phyloP scores from a whole-genome alignment of 2,888 invertebrate genomes.

The Watsonalla binaria region DNA sequence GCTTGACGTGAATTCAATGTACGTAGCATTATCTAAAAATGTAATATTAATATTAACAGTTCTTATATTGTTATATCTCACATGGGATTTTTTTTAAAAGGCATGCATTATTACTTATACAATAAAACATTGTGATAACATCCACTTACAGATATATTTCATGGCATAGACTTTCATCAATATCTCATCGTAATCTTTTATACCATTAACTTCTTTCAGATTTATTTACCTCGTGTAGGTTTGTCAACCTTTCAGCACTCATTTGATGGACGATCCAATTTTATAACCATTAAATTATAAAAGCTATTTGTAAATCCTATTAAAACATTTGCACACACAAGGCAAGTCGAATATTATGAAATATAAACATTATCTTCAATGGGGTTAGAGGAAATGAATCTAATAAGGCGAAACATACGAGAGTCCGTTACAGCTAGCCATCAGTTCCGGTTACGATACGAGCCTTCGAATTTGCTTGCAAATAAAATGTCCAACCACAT shows the following conservation, averaged over 20 bases:
- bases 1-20: slow-evolving; percentile 31
- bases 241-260: too few species aligned
- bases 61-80: slow-evolving; percentile 7
- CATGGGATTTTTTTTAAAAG: slow-evolving; percentile 1
- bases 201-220: too few species aligned
- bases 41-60: slow-evolving; percentile 16
- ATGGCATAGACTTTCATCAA: too few species aligned
- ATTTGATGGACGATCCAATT: too few species aligned
- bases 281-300: too few species aligned
- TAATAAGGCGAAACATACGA: slow-evolving; percentile 47
- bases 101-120: too few species aligned
- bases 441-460: slow-evolving; percentile 53
- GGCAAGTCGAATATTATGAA: slow-evolving; percentile 2
- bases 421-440: slow-evolving; percentile 51
- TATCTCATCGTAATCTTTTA: too few species aligned
- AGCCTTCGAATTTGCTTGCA: slow-evolving; percentile 65
- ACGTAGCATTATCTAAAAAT: slow-evolving; percentile 12
- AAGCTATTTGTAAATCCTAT: too few species aligned
- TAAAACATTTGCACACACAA: slow-evolving; percentile 2
- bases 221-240: too few species aligned
- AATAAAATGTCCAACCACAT: slow-evolving; percentile 56
- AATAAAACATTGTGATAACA: too few species aligned
- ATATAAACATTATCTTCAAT: slow-evolving; percentile 17
- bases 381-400: slow-evolving; percentile 56
- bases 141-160: too few species aligned